Evolutionary conservation across 2,888 invertebrate genomes (phyloP), one percentile per base, ranked within the genome.

Genomic region (Ariolimax columbianus): DNA sequence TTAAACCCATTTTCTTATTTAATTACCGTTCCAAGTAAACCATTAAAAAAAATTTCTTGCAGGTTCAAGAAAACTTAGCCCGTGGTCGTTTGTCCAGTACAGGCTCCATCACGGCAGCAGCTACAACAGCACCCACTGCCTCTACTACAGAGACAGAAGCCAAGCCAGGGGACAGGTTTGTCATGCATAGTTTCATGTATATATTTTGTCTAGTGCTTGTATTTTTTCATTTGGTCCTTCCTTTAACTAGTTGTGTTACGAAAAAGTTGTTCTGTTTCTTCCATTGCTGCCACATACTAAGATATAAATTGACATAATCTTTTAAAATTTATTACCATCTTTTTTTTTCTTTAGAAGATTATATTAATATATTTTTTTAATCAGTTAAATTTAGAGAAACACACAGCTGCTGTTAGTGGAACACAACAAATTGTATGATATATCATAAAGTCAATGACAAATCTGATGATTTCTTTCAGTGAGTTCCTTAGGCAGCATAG

Each of bases 41-140:
- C 0, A 19, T 70, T 70, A 0, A 14, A 36, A 70, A 1, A 36
- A 70, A 38, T 55, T 70, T 72, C 9, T 51, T 33, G 9, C 72
- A 86, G 81, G 87, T 89, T 19, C 88, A 91, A 89, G 90, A 91
- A 43, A 89, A 89, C 59, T 85, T 89, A 2, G 81, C 83, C n/a
- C 88, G 89, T 40, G 88, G 89, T 38, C 90, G 90, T 26, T 88
- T 89, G 85, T 86, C 88, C 77, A 89, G 89, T 83, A 89, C 89
- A 33, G 89, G 89, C 30, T 83, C 86, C 47, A 79, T 75, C 7
- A 30, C 81, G 33, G 36, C 85, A 51, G 33, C 86, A 23, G 33
- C 86, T 26, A 82, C 85, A 47, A 55, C 85, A 36, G 43, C 82
- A 23, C 26, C 83, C 26, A 14, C 70, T 7, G 14, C 33, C 36